Conservation (phyloP, 2,888 invertebrate genomes). For the Netelia melanura region DNA sequence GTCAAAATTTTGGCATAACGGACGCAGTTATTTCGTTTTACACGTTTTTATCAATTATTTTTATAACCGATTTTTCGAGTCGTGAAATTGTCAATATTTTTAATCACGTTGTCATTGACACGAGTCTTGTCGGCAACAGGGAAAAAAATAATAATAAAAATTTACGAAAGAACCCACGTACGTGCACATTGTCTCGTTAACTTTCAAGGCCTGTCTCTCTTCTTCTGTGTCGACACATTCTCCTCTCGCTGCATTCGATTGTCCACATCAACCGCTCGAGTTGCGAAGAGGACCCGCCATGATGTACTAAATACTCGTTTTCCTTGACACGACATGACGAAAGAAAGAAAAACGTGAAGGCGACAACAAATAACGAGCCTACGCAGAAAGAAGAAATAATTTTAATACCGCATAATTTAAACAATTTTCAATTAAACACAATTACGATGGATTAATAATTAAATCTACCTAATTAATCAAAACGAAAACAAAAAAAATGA, state of each 20-base stretch:
- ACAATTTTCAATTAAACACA: too few relatives aligned
- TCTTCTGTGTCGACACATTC: constrained; percentile 8
- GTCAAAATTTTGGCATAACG: too few relatives aligned
- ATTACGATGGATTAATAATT: too few relatives aligned
- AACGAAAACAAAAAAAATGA: too few relatives aligned
- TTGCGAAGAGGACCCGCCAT: constrained; percentile 41
- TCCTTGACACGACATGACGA: constrained; percentile 77
- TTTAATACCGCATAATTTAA: too few relatives aligned
- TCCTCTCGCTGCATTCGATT: constrained; percentile 39
- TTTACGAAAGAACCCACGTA: constrained; percentile 20
- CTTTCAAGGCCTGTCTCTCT: constrained; percentile 38
- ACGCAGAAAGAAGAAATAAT: too few relatives aligned
- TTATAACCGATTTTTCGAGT: too few relatives aligned
- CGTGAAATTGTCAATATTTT: too few relatives aligned
- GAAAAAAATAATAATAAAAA: constrained; percentile 10
- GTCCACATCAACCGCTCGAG: constrained; percentile 35
- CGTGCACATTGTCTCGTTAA: constrained; percentile 41
- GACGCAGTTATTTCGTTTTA: too few relatives aligned
- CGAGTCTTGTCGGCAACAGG: not conserved
- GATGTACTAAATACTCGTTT: constrained; percentile 72
- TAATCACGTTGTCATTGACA: not conserved
- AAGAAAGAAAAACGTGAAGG: constrained; percentile 32
- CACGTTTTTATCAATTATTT: too few relatives aligned
- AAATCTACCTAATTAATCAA: too few relatives aligned
- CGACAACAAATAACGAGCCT: not conserved